Conservation (phyloP, 2,113 vertebrate genomes). For the Ptyas mucosa region DNA sequence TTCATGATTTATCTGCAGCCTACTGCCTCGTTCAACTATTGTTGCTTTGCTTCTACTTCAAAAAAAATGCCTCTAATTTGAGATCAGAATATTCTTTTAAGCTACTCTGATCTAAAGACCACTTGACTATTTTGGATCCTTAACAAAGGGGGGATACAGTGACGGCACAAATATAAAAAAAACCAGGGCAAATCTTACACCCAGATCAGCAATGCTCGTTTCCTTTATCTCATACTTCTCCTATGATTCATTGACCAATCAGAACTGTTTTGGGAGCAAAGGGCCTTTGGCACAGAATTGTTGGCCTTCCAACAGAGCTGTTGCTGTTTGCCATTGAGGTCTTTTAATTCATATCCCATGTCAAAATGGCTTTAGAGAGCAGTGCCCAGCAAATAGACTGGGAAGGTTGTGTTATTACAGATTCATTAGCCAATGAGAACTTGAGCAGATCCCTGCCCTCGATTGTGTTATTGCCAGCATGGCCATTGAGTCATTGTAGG, state of each 20-base stretch:
- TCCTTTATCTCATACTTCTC: neutral
- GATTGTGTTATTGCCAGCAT: neutral
- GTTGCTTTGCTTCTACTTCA: neutral
- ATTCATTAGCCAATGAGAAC: neutral
- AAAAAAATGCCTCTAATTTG: neutral
- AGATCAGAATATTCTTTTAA: neutral
- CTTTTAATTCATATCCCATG: neutral
- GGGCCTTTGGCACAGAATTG: too few species aligned
- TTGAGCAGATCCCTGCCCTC: neutral
- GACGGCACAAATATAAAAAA: neutral
- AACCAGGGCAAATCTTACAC: neutral
- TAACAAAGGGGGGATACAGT: neutral
- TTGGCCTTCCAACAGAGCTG: neutral
- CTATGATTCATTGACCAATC: neutral
- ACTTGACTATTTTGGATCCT: neutral
- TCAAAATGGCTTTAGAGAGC: neutral
- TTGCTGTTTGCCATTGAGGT: neutral
- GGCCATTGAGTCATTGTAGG: neutral
- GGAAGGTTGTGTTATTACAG: neutral
- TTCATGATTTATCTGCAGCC: neutral
- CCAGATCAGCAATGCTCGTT: neutral
- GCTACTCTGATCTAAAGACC: neutral
- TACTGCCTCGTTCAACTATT: neutral
- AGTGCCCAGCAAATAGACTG: neutral
- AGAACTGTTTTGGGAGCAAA: neutral